A percentile compares a stretch with the other conserved stretches of the same genome.
These are phyloP conservation scores for Prionace glauca DNA, from an alignment of 2,797 vertebrate genomes.

Conservation along the genomic window DNA sequence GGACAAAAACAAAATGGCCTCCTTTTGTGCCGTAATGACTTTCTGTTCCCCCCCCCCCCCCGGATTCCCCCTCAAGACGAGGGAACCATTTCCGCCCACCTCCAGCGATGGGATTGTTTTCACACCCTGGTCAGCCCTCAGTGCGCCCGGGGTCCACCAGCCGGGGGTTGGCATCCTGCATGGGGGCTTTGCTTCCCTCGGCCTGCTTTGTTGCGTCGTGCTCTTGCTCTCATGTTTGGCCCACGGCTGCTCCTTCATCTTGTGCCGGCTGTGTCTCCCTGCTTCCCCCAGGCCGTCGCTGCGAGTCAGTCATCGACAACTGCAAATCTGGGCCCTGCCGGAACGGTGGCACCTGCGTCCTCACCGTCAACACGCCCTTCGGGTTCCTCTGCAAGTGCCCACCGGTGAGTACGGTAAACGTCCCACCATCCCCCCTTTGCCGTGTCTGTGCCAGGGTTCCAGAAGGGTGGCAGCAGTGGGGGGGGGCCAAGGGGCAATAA, in stretches of 20 bases:
- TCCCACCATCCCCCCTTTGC: fast-evolving
- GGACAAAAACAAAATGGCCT: too few species aligned
- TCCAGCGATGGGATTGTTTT: background rate
- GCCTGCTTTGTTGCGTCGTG: background rate
- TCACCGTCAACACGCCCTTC: conserved; percentile 42
- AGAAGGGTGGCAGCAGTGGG: background rate
- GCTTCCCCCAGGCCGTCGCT: conserved; percentile 1
- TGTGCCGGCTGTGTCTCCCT: background rate
- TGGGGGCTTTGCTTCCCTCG: background rate
- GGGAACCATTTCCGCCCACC: background rate
- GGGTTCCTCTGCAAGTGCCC: conserved; percentile 54
- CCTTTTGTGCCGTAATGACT: too few species aligned
- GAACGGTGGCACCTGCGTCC: conserved; percentile 41
- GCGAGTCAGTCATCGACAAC: conserved; percentile 7
- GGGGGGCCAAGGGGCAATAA: background rate
- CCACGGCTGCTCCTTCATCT: background rate
- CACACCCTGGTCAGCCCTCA: background rate
- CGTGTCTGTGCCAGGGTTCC: too few species aligned
- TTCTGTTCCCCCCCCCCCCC: too few species aligned
- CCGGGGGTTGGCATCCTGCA: background rate
- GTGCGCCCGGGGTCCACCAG: background rate
- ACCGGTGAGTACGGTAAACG: conserved; percentile 43
- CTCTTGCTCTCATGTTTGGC: background rate
- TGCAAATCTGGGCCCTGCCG: conserved; percentile 14
- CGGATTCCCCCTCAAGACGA: too few species aligned